Evolutionary conservation across 2,797 vertebrate genomes (phyloP).

Genomic region (Lophotriccus pileatus): DNA sequence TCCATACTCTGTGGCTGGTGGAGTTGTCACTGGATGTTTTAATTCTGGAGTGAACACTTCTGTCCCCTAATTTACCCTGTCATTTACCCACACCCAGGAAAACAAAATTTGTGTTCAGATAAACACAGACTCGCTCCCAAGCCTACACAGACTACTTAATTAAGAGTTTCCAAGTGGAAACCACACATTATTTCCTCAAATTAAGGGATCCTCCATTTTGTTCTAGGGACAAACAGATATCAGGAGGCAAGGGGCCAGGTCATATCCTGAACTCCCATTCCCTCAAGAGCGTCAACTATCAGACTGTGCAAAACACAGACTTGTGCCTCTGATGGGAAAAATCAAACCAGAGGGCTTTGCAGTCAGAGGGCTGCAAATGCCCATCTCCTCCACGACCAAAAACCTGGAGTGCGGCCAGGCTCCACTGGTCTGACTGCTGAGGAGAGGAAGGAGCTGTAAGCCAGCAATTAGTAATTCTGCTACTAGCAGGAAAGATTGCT

Average conservation of each 20-base stretch:
- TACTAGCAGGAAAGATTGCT: conserved; percentile 56
- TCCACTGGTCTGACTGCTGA: conserved; percentile 3
- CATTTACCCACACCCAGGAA: neutral
- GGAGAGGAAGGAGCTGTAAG: conserved; percentile 48
- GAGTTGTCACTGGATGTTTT: neutral
- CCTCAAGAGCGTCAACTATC: neutral
- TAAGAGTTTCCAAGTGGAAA: conserved; percentile 46
- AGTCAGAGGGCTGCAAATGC: conserved; percentile 26
- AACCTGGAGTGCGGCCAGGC: conserved; percentile 34
- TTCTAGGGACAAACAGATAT: conserved; percentile 12
- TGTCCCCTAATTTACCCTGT: neutral
- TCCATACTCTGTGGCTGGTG: fast-evolving
- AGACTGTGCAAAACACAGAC: conserved; percentile 1
- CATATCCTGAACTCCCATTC: neutral
- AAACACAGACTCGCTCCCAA: conserved; percentile 15
- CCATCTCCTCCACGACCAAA: neutral
- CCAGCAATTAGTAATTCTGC: conserved; percentile 65
- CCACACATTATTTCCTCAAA: neutral
- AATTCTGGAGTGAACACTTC: neutral
- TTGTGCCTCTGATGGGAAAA: neutral
- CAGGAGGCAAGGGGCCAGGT: neutral
- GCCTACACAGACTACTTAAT: neutral
- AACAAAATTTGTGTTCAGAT: conserved; percentile 18
- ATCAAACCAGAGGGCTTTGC: neutral
- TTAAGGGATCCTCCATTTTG: neutral